Percentiles rank a stretch among this genome's conserved stretches.
Evolutionary conservation across 1,140 invertebrate genomes (phyloP).

Genomic region (Muscidifurax raptorellus): DNA sequence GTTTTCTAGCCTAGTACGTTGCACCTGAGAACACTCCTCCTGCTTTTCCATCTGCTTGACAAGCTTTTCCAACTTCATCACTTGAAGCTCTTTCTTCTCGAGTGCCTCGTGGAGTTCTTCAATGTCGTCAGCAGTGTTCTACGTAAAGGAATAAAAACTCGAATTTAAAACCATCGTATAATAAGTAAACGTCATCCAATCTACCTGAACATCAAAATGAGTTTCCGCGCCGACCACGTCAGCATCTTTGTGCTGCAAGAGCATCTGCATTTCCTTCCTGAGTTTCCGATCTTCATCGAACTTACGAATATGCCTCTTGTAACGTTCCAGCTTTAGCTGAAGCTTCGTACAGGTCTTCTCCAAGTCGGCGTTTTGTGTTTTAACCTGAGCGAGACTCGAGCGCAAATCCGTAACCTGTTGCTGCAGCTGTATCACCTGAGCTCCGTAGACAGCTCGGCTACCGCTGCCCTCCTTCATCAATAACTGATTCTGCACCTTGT

Average conservation of each 20-base stretch:
- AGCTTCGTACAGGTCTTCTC: slow-evolving; percentile 64
- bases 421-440: slow-evolving; percentile 56
- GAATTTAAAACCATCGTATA: background rate
- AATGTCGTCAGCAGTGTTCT: slow-evolving; percentile 71
- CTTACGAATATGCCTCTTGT: slow-evolving; percentile 74
- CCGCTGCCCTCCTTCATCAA: slow-evolving; percentile 49
- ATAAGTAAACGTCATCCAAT: background rate
- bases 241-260: slow-evolving; percentile 4
- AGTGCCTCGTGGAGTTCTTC: slow-evolving; percentile 75
- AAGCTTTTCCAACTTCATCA: slow-evolving; percentile 77
- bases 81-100: slow-evolving; percentile 77
- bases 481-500: slow-evolving; percentile 45
- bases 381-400: slow-evolving; percentile 69
- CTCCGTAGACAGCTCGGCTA: slow-evolving; percentile 41
- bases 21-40: slow-evolving; percentile 77
- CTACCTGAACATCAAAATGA: background rate
- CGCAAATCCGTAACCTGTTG: slow-evolving; percentile 73
- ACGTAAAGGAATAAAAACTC: background rate
- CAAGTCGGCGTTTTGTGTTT: slow-evolving; percentile 73
- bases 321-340: slow-evolving; percentile 73
- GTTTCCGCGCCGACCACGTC: background rate
- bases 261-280: slow-evolving; percentile 71
- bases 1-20: slow-evolving; percentile 78
- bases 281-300: slow-evolving; percentile 76
- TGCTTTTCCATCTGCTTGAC: slow-evolving; percentile 79